Conservation (phyloP, 37 sponge, comb jelly and placozoan genomes). For the Theonella swinhoei region DNA sequence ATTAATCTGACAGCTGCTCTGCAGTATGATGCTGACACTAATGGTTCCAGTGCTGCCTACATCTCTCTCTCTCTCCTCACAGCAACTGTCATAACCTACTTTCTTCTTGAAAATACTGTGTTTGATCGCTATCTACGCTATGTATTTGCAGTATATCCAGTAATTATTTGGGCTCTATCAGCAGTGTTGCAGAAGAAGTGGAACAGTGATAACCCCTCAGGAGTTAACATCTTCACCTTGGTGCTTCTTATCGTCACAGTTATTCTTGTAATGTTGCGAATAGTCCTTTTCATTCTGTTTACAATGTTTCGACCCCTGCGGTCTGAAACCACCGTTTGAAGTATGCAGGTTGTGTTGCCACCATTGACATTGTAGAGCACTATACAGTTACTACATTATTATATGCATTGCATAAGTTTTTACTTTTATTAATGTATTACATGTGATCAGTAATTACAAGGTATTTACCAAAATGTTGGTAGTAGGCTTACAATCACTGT, state of each 20-base stretch:
- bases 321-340: neutral
- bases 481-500: neutral
- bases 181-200: constrained; percentile 14
- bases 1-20: constrained; percentile 19
- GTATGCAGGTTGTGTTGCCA: neutral
- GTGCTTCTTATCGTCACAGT: neutral
- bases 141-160: constrained; percentile 41
- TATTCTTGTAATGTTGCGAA: neutral
- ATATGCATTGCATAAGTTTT: neutral
- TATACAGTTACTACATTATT: neutral
- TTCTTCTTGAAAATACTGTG: constrained; percentile 50
- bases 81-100: neutral
- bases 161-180: constrained; percentile 39
- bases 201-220: neutral
- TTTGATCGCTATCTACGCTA: constrained; percentile 27
- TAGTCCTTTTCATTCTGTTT: constrained; percentile 24
- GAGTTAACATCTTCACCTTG: constrained; percentile 1
- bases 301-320: constrained; percentile 27
- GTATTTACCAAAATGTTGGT: neutral
- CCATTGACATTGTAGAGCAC: neutral
- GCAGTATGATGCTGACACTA: neutral
- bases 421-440: too few species aligned
- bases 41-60: neutral
- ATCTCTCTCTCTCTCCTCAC: constrained; percentile 5
- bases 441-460: too few species aligned